Percentiles rank a stretch among this genome's conserved stretches.
Evolutionary conservation across 2,797 vertebrate genomes (phyloP).

Genomic region (Echiichthys vipera): DNA sequence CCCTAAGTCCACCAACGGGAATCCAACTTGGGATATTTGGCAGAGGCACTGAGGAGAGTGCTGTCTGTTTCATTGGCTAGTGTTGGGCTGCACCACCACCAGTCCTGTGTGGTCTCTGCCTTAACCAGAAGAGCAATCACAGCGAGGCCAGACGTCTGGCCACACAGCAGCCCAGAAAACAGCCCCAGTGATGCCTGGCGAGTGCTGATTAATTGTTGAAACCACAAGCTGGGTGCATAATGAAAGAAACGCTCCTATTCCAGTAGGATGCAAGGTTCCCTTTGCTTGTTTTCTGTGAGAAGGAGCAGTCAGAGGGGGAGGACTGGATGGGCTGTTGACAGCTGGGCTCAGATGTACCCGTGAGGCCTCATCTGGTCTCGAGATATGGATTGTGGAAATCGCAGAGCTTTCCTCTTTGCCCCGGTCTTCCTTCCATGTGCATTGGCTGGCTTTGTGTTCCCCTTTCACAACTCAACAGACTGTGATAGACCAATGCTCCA

Average conservation of each 20-base stretch:
- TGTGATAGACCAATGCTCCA: conserved; percentile 48
- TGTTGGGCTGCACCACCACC: conserved; percentile 58
- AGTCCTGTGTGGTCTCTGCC: conserved; percentile 80
- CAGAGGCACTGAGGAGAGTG: conserved; percentile 64
- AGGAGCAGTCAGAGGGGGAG: conserved; percentile 24
- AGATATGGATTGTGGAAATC: conserved; percentile 62
- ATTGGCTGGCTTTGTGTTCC: conserved; percentile 47
- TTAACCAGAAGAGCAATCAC: conserved; percentile 70
- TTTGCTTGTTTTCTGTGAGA: conserved; percentile 60
- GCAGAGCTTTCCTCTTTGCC: conserved; percentile 36
- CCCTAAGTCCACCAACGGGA: conserved; percentile 65
- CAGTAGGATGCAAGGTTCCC: conserved; percentile 38
- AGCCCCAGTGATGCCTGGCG: conserved; percentile 51
- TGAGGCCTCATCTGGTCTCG: conserved; percentile 59
- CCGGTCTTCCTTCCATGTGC: conserved; percentile 40
- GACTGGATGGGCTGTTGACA: conserved; percentile 45
- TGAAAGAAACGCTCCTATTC: conserved; percentile 52
- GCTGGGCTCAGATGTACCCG: conserved; percentile 49
- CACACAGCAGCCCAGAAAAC: conserved; percentile 69
- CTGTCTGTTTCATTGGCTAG: conserved; percentile 68
- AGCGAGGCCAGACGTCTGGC: conserved; percentile 70
- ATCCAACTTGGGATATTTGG: conserved; percentile 78
- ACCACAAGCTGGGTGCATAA: conserved; percentile 64
- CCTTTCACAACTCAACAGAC: conserved; percentile 54
- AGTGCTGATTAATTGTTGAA: conserved; percentile 73